Evolutionary conservation across 1,140 invertebrate genomes (phyloP).

Genomic region (Panonychus citri): DNA sequence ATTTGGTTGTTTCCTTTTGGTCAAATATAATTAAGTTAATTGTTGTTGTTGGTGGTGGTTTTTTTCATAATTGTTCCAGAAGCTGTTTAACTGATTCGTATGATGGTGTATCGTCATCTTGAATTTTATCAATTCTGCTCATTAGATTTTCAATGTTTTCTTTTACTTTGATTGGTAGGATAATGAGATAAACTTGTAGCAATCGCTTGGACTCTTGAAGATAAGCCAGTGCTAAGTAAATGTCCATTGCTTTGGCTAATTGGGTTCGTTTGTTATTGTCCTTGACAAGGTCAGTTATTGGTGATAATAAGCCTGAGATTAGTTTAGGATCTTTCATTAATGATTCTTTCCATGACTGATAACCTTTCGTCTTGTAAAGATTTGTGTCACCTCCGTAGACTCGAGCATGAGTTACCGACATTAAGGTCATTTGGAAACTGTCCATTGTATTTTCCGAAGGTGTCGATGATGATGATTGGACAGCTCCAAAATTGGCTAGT

Average conservation of each 20-base stretch:
- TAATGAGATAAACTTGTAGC: neutral
- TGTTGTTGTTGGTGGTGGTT: too few relatives aligned
- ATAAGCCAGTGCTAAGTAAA: neutral
- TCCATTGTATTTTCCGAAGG: neutral
- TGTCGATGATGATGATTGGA: too few relatives aligned
- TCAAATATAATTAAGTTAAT: too few relatives aligned
- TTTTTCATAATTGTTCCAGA: neutral
- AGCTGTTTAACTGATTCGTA: neutral
- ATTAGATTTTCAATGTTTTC: neutral
- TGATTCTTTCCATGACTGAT: neutral
- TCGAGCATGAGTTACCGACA: neutral
- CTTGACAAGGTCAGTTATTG: neutral
- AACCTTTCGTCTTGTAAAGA: neutral
- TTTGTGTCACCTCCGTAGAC: neutral
- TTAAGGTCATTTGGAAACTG: neutral
- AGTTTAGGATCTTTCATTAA: neutral
- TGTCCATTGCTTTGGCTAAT: neutral
- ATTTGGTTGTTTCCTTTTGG: too few relatives aligned
- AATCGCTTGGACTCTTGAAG: neutral
- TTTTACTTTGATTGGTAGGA: neutral
- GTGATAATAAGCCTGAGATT: neutral
- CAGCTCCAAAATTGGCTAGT: neutral
- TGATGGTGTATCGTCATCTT: neutral
- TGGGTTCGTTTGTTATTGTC: neutral
- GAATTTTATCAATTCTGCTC: neutral